Evolutionary conservation across 2,888 invertebrate genomes (phyloP).

Genomic region (Tachina lurida): DNA sequence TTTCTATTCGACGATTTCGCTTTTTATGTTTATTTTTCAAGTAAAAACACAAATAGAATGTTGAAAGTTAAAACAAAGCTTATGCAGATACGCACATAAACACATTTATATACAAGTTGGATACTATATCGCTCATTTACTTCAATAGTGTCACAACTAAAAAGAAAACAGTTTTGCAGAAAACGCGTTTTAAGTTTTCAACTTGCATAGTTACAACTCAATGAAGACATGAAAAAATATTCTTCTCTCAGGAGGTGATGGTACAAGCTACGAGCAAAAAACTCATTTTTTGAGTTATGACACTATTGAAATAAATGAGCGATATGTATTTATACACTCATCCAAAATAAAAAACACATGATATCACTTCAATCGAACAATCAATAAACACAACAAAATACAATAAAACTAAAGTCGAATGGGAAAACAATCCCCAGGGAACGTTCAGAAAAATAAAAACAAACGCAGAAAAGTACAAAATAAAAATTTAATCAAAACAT

Average conservation of each 20-base stretch:
- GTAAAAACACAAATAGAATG: slow-evolving; percentile 34
- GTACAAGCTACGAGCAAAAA: too few species aligned
- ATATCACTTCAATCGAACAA: slow-evolving; percentile 35
- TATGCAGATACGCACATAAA: not conserved
- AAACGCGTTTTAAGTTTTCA: too few species aligned
- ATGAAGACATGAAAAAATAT: too few species aligned
- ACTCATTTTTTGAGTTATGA: too few species aligned
- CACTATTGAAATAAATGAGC: too few species aligned
- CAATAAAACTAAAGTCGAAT: not conserved
- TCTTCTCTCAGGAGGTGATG: too few species aligned
- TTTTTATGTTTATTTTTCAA: not conserved
- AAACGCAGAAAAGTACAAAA: slow-evolving; percentile 1
- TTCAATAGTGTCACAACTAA: too few species aligned
- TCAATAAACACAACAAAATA: slow-evolving; percentile 36
- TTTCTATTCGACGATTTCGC: slow-evolving; percentile 8
- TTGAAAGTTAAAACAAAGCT: slow-evolving; percentile 13
- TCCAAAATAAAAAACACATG: slow-evolving; percentile 31
- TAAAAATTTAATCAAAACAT: slow-evolving; percentile 37
- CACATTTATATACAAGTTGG: not conserved
- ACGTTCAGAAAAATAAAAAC: not conserved
- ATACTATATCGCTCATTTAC: too few species aligned
- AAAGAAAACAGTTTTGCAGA: too few species aligned
- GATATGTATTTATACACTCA: slow-evolving; percentile 1
- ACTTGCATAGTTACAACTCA: too few species aligned
- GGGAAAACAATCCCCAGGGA: slow-evolving; percentile 21